These are phyloP conservation scores for Heliangelus exortis DNA, from an alignment of 2,797 vertebrate genomes.

Conservation along the genomic window DNA sequence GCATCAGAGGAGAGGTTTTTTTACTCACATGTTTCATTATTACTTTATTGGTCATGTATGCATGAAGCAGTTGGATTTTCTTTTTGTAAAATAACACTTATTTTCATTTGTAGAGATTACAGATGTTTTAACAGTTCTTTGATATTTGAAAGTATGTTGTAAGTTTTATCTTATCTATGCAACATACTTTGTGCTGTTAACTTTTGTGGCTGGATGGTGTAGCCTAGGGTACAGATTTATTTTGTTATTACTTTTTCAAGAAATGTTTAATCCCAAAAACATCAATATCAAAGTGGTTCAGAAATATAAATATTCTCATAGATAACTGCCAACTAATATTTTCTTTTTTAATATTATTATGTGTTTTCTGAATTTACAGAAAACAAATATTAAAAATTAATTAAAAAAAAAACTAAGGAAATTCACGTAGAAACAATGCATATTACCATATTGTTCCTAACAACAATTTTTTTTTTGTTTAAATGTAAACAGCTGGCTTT, in stretches of 20 bases:
- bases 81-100: not conserved
- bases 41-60: not conserved
- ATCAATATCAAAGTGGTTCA: not conserved
- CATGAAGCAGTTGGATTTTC: not conserved
- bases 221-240: accelerated
- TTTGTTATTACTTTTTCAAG: not conserved
- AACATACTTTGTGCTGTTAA: not conserved
- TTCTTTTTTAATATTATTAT: not conserved
- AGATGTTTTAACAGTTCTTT: not conserved
- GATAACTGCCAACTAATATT: not conserved
- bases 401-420: not conserved
- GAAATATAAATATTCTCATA: not conserved
- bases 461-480: not conserved
- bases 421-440: not conserved
- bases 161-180: not conserved
- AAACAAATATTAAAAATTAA: not conserved
- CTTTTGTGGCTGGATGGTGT: not conserved
- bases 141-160: not conserved
- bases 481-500: not conserved
- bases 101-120: not conserved
- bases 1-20: not conserved
- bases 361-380: not conserved
- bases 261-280: not conserved
- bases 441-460: not conserved
- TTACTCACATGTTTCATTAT: not conserved